Percentiles rank a stretch among this genome's conserved stretches.
These are phyloP conservation scores for Holothuria glaberrima DNA, from an alignment of 35 echinoderm and acorn worm genomes.

Conservation along the genomic window DNA sequence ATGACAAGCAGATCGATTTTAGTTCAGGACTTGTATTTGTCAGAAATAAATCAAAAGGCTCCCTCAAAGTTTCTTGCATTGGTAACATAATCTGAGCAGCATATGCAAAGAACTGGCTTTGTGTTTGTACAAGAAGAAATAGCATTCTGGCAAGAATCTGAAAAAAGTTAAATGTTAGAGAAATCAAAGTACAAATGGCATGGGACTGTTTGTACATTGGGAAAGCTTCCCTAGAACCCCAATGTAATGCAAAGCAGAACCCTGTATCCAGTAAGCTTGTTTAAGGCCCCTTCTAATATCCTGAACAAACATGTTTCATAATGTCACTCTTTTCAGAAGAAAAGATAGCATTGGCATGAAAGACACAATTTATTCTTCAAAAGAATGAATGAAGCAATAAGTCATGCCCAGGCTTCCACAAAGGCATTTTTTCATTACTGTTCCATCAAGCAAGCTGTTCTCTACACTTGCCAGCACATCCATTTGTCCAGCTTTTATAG, in stretches of 20 bases:
- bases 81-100: constrained; percentile 45
- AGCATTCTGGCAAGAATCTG: constrained; percentile 60
- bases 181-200: not conserved
- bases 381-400: too few relatives aligned
- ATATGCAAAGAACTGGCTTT: constrained; percentile 35
- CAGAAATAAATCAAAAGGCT: constrained; percentile 8
- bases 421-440: too few relatives aligned
- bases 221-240: too few relatives aligned
- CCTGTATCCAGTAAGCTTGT: not conserved
- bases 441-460: too few relatives aligned
- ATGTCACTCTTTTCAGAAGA: not conserved
- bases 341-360: too few relatives aligned
- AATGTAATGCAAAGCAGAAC: not conserved
- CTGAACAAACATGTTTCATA: too few relatives aligned
- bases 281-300: not conserved
- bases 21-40: not conserved
- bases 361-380: too few relatives aligned
- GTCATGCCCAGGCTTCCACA: too few relatives aligned
- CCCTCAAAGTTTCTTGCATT: constrained; percentile 12
- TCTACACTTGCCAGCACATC: too few relatives aligned
- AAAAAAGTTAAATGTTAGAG: not conserved
- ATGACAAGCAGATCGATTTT: constrained; percentile 4
- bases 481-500: too few relatives aligned
- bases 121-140: constrained; percentile 48
- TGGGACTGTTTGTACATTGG: too few relatives aligned